Evolutionary conservation across 2,888 invertebrate genomes (phyloP).

Genomic region (Trichopria drosophilae): DNA sequence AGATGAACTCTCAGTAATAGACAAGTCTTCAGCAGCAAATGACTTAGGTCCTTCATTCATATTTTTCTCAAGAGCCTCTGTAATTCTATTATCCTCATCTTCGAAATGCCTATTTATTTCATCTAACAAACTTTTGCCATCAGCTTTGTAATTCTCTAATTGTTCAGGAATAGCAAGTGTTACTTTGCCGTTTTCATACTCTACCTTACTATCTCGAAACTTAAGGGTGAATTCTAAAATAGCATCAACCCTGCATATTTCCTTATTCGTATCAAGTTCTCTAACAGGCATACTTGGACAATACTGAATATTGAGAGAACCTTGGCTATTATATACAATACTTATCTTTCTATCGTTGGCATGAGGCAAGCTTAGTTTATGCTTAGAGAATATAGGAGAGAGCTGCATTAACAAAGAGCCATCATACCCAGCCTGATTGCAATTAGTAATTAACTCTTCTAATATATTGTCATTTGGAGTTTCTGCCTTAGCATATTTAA

Average conservation of each 20-base stretch:
- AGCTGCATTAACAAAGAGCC: conserved; percentile 14
- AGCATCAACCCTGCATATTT: conserved; percentile 17
- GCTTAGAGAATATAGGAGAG: conserved; percentile 15
- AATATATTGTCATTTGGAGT: conserved; percentile 29
- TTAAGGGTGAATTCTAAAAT: conserved; percentile 23
- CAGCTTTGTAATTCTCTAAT: conserved; percentile 21
- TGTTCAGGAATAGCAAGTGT: conserved; percentile 24
- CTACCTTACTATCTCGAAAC: conserved; percentile 19
- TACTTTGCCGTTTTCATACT: conserved; percentile 19
- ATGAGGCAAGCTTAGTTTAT: too few species aligned
- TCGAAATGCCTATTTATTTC: too few species aligned
- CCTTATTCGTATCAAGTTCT: too few species aligned
- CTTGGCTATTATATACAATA: conserved; percentile 18
- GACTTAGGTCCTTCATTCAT: too few species aligned
- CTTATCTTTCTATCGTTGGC: conserved; percentile 20
- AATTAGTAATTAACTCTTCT: conserved; percentile 30
- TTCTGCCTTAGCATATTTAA: conserved; percentile 25
- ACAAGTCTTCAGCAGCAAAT: too few species aligned
- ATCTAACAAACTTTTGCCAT: conserved; percentile 19
- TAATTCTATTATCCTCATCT: too few species aligned
- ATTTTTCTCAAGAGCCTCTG: too few species aligned
- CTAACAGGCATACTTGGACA: conserved; percentile 13
- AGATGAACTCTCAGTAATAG: too few species aligned
- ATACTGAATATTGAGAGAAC: conserved; percentile 13
- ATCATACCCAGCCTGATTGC: conserved; percentile 30